Conservation (phyloP, 2,797 vertebrate species). For the Pseudomugil tenellus region DNA sequence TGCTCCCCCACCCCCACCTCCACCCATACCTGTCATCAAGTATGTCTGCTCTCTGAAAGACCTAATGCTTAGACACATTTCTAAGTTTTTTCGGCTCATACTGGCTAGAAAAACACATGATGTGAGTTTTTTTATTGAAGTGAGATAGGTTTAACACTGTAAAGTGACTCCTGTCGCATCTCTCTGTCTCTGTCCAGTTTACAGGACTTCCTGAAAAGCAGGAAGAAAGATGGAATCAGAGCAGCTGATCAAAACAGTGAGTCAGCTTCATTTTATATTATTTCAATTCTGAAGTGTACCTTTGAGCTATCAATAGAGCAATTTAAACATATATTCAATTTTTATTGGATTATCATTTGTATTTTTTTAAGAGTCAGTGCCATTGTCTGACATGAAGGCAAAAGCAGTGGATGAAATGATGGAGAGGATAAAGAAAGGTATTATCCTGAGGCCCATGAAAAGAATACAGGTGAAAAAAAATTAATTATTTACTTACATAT, state of each 20-base stretch:
- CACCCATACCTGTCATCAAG: not conserved
- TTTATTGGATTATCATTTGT: not conserved
- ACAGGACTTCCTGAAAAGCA: slow-evolving; percentile 70
- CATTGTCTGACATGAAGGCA: slow-evolving; percentile 53
- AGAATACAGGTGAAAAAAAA: slow-evolving; percentile 64
- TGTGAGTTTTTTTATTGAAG: not conserved
- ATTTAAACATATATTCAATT: not conserved
- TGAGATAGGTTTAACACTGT: not conserved
- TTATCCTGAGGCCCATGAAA: slow-evolving; percentile 75
- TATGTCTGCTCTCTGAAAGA: not conserved
- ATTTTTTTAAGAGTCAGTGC: slow-evolving; percentile 41
- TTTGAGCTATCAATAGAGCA: not conserved
- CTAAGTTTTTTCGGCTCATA: not conserved
- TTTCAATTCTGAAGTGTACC: not conserved
- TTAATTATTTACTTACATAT: not conserved
- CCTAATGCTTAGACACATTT: not conserved
- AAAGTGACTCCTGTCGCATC: not conserved
- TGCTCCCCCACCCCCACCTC: slow-evolving; percentile 61
- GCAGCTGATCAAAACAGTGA: slow-evolving; percentile 54
- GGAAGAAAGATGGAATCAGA: slow-evolving; percentile 51
- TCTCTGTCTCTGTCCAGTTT: slow-evolving; percentile 52
- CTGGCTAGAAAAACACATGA: not conserved
- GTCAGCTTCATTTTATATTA: slow-evolving; percentile 3
- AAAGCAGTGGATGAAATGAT: slow-evolving; percentile 89
- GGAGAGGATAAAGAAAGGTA: slow-evolving; percentile 84